These are phyloP conservation scores for Cyaniris semiargus DNA, from an alignment of 2,888 invertebrate genomes.

Conservation along the genomic window DNA sequence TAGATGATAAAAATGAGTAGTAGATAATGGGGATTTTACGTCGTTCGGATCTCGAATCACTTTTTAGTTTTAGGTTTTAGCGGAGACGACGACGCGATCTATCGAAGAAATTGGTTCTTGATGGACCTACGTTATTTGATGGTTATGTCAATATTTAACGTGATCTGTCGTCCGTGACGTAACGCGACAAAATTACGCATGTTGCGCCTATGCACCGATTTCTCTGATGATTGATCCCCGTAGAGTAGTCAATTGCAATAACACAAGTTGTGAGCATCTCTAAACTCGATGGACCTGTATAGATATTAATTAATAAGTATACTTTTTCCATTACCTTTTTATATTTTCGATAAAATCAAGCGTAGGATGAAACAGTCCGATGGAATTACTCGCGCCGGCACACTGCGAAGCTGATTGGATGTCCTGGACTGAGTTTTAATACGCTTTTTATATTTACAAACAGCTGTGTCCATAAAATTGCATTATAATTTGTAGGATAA, in stretches of 20 bases:
- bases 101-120: not conserved
- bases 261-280: conserved; percentile 11
- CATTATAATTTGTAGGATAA: conserved; percentile 30
- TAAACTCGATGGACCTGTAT: conserved; percentile 7
- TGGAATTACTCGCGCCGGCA: conserved; percentile 32
- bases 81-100: not conserved
- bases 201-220: too few species aligned
- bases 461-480: conserved; percentile 24
- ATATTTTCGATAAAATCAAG: conserved; percentile 30
- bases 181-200: too few species aligned
- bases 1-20: conserved; percentile 58
- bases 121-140: not conserved
- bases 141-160: not conserved
- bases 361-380: conserved; percentile 23
- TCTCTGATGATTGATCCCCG: not conserved
- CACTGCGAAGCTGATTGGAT: conserved; percentile 31
- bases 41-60: not conserved
- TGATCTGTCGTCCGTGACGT: too few species aligned
- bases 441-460: conserved; percentile 22
- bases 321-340: conserved; percentile 21
- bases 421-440: conserved; percentile 18
- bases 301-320: conserved; percentile 31
- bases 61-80: conserved; percentile 15
- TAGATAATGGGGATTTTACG: not conserved
- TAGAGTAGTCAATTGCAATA: not conserved